phyloP scores from a whole-genome alignment of 2,888 invertebrate species.

The Altica lythri region DNA sequence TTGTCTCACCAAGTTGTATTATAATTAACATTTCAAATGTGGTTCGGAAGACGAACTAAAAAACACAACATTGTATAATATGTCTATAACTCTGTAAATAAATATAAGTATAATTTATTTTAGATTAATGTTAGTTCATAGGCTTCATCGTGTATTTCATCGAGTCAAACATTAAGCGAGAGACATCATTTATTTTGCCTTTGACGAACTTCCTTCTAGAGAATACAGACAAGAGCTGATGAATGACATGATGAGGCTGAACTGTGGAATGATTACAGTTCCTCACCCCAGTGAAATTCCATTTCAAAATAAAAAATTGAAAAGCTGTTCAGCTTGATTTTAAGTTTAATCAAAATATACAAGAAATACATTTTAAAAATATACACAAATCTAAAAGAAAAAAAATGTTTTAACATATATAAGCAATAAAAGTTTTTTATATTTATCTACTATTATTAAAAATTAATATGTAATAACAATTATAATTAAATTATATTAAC shows the following conservation, averaged over 20 bases:
- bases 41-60: conserved; percentile 5
- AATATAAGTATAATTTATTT: conserved; percentile 53
- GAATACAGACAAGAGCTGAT: conserved; percentile 44
- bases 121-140: conserved; percentile 45
- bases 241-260: conserved; percentile 49
- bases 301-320: conserved; percentile 2
- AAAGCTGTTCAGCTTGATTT: background rate
- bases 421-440: no score
- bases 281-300: conserved; percentile 18
- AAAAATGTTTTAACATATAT: no score
- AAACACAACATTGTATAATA: conserved; percentile 44
- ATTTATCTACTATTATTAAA: no score
- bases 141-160: conserved; percentile 49
- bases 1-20: no score
- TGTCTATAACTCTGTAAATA: conserved; percentile 45
- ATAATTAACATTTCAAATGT: no score
- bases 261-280: conserved; percentile 24
- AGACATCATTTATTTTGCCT: conserved; percentile 47
- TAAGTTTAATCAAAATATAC: no score
- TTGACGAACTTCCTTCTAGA: conserved; percentile 38
- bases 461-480: no score
- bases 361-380: no score
- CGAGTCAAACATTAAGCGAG: conserved; percentile 44
- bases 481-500: no score
- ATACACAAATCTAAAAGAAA: no score